Evolutionary conservation across 1,140 invertebrate genomes (phyloP), one percentile per base, ranked within the genome.

Genomic region (Palaemon carinicauda): DNA sequence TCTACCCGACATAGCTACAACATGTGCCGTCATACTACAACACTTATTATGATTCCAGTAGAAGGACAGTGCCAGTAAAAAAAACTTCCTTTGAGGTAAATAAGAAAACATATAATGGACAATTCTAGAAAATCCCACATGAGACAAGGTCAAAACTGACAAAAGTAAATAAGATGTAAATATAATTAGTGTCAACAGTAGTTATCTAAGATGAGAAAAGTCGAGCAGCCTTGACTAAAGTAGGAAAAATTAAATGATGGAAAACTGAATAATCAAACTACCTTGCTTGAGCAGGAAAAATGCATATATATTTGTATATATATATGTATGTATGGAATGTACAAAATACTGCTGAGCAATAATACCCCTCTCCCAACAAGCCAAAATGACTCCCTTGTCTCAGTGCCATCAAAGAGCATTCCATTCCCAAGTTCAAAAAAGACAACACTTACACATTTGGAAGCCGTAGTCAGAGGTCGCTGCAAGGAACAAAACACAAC

Each of bases 401-500:
- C 87, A 83, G 75, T 83, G 75, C 81, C 87, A 80, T 73, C 77
- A 54, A 79, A 73, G 33, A 79, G 75, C 75, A 79, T 79, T 80
- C 83, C 83, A 86, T 86, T 86, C 75, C 83, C 83, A 86, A 86
- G 83, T 86, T 80, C 77, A 79, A 89, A 82, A 80, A 83, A 73
- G 83, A 89, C 86, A 87, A 87, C 88, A 89, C 88, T 89, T 87
- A 89, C 88, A 89, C 88, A 89, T 89, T 87, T 89, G 88, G 88
- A 89, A 89, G 84, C 88, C 88, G 86, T 89, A 89, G 84, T 89
- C 88, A 85, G 88, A 89, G 82, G 84, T 89, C 80, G 83, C 86
- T 89, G 88, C 88, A 89, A 89, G 82, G 86, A 87, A 89, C 84
- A 86, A 89, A 87, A 89, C 79, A 87, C 82, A 82, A 80, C 85